Evolutionary conservation across 2,888 invertebrate genomes (phyloP).

Genomic region (Phrixothrix hirtus): DNA sequence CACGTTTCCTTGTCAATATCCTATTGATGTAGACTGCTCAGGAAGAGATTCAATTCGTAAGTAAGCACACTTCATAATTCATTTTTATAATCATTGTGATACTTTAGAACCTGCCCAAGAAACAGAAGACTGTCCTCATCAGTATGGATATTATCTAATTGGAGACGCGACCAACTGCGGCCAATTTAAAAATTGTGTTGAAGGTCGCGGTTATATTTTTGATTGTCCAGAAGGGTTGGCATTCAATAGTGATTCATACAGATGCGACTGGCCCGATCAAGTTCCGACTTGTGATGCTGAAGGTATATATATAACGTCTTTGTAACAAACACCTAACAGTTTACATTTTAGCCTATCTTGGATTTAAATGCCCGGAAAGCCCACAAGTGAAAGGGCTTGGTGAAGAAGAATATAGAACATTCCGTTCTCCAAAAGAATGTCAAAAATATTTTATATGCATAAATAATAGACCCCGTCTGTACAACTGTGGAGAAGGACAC

Average conservation of each 20-base stretch:
- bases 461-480: constrained; percentile 71
- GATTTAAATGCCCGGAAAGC: constrained; percentile 77
- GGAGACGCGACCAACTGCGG: constrained; percentile 73
- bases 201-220: constrained; percentile 71
- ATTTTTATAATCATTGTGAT: neutral
- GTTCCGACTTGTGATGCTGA: constrained; percentile 80
- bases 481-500: constrained; percentile 74
- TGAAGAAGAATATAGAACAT: constrained; percentile 58
- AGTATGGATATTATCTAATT: constrained; percentile 78
- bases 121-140: constrained; percentile 80
- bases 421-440: constrained; percentile 68
- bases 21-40: constrained; percentile 77
- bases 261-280: constrained; percentile 88
- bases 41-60: constrained; percentile 71
- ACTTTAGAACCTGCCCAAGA: constrained; percentile 69
- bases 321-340: too few relatives aligned
- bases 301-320: constrained; percentile 56
- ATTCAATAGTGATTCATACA: constrained; percentile 70
- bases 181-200: constrained; percentile 79
- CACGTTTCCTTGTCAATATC: constrained; percentile 81
- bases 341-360: constrained; percentile 73
- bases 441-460: constrained; percentile 81
- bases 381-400: constrained; percentile 49
- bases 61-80: constrained; percentile 46
- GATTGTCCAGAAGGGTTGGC: constrained; percentile 80